Evolutionary conservation across 2,113 vertebrate genomes (phyloP), one percentile per base, ranked within the genome.

Genomic region (Sitta europaea): DNA sequence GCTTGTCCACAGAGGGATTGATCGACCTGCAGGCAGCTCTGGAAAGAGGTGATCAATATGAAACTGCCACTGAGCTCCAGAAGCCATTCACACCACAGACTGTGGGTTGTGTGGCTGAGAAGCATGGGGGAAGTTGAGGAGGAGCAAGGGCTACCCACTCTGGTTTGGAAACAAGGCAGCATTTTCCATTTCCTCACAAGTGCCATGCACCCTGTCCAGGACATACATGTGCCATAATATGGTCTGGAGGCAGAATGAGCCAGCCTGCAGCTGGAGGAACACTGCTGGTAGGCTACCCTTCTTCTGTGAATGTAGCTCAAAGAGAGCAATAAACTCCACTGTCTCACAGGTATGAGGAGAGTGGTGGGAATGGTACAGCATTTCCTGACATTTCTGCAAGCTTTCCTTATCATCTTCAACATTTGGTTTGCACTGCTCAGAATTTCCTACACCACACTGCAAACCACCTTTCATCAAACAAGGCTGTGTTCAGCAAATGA

Each of bases 221-320:
- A 67, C 0, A 1, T 55, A 6, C 2, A 3, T 3, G 12, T 1
- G 4, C 47, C 1, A 1, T 51, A 2, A 78, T 36, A n/a, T 0
- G 8, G 36, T 27, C 73, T 72, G 57, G 36, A 91, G n/a, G 61
- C 55, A 74, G 36, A 50, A 70, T 28, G 51, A 77, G 45, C 17
- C 38, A 81, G 38, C 11, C 47, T 42, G 36, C 5, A 0, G 61
- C 55, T 35, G 31, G 24, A 74, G 18, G 33, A 86, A 17, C 1
- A 3, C 40, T 3, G 1, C 68, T 2, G 14, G 33, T 36, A 28
- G 25, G 33, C 55, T 6, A 4, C 43, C 6, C 81, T 50, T 45
- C 48, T 85, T 70, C 17, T 3, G 27, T 0, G 1, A 86, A 38
- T 1, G 5, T 40, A 1, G 20, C n/a, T 6, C 16, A 25, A 62